A percentile compares a stretch with the other conserved stretches of the same genome.
These are phyloP conservation scores for Entomyzon cyanotis DNA, from an alignment of 2,113 vertebrate genomes.

Conservation along the genomic window DNA sequence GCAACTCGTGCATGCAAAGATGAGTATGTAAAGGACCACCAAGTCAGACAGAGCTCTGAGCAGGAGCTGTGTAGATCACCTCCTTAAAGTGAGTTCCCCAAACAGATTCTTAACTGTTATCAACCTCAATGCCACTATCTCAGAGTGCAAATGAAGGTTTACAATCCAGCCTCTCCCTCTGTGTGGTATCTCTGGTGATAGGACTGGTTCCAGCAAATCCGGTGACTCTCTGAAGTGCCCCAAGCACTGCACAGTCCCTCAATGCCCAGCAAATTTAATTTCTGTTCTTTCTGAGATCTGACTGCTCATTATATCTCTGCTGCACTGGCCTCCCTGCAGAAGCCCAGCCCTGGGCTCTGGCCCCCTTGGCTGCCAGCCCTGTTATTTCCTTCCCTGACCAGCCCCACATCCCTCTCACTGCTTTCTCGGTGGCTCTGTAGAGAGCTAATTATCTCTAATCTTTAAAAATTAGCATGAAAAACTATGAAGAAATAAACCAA, in stretches of 20 bases:
- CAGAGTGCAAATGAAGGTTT: neutral
- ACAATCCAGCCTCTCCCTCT: neutral
- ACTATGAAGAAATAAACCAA: neutral
- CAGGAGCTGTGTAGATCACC: neutral
- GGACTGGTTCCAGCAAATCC: neutral
- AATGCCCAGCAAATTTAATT: neutral
- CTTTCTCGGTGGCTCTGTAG: neutral
- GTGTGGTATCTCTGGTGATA: neutral
- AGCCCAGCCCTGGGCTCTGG: neutral
- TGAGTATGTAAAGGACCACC: neutral
- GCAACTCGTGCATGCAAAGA: neutral
- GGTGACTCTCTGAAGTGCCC: neutral
- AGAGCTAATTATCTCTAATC: neutral
- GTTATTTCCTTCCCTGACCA: neutral
- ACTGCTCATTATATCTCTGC: neutral
- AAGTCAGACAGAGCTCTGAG: neutral
- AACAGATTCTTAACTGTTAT: neutral
- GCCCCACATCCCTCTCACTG: neutral
- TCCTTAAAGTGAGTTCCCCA: neutral
- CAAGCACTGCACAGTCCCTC: neutral
- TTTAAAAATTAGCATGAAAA: neutral
- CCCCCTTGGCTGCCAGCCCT: neutral
- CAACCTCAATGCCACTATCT: neutral
- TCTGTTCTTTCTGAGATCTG: neutral
- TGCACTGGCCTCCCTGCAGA: neutral